phyloP scores from a whole-genome alignment of 2,888 invertebrate genomes.

The Orthosia incerta region DNA sequence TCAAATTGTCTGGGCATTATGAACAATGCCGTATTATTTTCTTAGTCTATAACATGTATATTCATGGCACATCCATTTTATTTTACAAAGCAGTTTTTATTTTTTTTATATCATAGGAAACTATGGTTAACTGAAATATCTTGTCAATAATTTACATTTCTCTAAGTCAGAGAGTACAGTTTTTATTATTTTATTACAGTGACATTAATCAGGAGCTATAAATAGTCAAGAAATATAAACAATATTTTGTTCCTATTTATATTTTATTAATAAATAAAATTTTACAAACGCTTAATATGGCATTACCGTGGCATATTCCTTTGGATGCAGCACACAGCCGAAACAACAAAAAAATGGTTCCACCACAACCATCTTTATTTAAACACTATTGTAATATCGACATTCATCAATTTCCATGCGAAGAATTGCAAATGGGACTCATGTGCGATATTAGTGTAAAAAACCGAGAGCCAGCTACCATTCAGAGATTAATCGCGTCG shows the following conservation, averaged over 20 bases:
- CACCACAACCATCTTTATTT: constrained; percentile 75
- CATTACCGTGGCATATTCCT: constrained; percentile 87
- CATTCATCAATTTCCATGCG: constrained; percentile 82
- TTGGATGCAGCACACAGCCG: constrained; percentile 77
- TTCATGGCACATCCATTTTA: no score
- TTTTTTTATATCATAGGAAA: no score
- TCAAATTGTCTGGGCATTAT: no score
- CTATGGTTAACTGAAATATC: no score
- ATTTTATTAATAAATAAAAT: background rate
- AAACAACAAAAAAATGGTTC: constrained; percentile 65
- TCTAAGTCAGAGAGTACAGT: constrained; percentile 2
- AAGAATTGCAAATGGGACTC: constrained; percentile 85
- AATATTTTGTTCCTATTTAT: background rate
- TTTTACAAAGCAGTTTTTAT: no score
- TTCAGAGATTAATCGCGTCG: constrained; percentile 85
- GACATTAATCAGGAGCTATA: background rate
- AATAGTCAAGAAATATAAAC: no score
- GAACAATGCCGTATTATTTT: no score
- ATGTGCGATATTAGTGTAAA: constrained; percentile 87
- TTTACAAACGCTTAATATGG: constrained; percentile 70
- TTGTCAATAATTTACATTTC: background rate
- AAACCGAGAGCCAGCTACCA: constrained; percentile 82
- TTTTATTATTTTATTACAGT: background rate
- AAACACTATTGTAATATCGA: constrained; percentile 83
- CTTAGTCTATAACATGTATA: no score